Conservation (phyloP, 2,888 invertebrate species). For the Protula sp. region DNA sequence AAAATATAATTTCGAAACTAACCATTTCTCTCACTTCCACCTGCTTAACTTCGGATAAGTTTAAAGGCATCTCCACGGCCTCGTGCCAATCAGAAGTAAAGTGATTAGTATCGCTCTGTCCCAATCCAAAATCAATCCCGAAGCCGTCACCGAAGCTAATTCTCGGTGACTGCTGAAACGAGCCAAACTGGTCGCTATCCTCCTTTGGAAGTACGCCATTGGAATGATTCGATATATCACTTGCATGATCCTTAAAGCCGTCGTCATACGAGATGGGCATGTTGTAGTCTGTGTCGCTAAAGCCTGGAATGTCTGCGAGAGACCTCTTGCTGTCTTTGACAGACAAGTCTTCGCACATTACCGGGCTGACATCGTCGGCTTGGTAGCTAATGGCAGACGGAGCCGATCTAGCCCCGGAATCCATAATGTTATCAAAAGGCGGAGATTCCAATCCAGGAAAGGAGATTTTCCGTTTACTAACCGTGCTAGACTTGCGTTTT, state of each 20-base stretch:
- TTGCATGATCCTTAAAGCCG: not conserved
- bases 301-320: not conserved
- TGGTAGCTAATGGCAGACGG: not conserved
- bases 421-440: no score
- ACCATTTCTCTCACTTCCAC: no score
- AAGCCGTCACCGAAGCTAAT: not conserved
- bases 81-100: not conserved
- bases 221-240: not conserved
- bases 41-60: no score
- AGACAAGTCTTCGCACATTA: no score
- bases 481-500: not conserved
- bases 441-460: not conserved
- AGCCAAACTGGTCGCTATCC: not conserved
- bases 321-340: not conserved
- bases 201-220: not conserved
- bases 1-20: no score
- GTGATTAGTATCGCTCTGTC: not conserved
- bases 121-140: not conserved
- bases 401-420: not conserved
- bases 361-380: not conserved
- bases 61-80: not conserved
- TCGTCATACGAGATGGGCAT: not conserved
- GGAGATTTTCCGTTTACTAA: not conserved
- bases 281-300: not conserved
- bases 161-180: not conserved